phyloP scores from a whole-genome alignment of 2,113 vertebrate species.

The Tapirus terrestris region DNA sequence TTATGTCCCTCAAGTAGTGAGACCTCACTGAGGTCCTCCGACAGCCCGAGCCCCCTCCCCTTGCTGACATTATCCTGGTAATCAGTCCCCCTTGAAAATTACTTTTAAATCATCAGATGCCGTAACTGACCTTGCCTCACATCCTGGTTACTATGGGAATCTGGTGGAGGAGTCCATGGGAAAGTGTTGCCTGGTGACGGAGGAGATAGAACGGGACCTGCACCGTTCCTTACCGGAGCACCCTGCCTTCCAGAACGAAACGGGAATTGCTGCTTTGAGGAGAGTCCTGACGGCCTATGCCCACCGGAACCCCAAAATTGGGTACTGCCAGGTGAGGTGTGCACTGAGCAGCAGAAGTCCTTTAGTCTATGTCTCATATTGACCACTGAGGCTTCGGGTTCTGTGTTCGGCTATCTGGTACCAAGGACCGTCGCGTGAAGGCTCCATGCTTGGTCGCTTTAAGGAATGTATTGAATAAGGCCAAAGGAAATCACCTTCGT shows the following conservation, averaged over 20 bases:
- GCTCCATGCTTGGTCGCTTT: background rate
- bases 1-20: background rate
- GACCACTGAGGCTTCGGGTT: accelerated
- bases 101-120: slow-evolving; percentile 86
- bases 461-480: background rate
- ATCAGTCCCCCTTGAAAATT: accelerated
- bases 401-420: background rate
- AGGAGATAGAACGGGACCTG: slow-evolving; percentile 97
- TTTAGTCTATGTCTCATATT: background rate
- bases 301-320: slow-evolving; percentile 96
- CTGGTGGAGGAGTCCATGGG: slow-evolving; percentile 95
- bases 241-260: slow-evolving; percentile 96
- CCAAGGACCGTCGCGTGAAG: background rate
- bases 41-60: background rate
- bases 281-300: slow-evolving; percentile 96
- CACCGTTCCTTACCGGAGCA: slow-evolving; percentile 97
- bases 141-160: slow-evolving; percentile 91
- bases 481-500: accelerated
- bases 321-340: slow-evolving; percentile 95
- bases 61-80: background rate
- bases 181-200: slow-evolving; percentile 90
- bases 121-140: slow-evolving; percentile 87
- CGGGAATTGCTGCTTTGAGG: slow-evolving; percentile 93
- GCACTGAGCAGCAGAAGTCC: accelerated
- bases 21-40: background rate